Base-by-base conservation (phyloP, 53 echinoderm and acorn worm genomes). In the Hippasteria phrygiana region DNA sequence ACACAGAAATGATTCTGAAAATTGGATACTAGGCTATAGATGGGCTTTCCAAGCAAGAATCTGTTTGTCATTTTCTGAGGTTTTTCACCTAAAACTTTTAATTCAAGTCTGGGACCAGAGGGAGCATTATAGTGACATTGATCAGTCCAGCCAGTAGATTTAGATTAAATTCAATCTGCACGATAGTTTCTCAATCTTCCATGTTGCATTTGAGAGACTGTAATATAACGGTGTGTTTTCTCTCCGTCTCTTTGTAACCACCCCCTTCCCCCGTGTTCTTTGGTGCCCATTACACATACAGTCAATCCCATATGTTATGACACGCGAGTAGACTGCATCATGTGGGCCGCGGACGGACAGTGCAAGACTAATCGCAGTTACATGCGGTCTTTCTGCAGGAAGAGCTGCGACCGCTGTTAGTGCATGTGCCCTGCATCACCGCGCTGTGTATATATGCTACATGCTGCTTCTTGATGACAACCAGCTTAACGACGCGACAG, bases 301-400 rank as follows among this genome's bases (percentile, higher is more conserved):
- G 94, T 88, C 72, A 90, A 94, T 62, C 94, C 94, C 4, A 69
- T 90, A 81, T 96, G 96, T 75, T 92, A 74, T 47, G 96, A 96
- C 81, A 91, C 90, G 47, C 90, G 92, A 73, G 90, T 82, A 38
- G 80, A 79, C 36, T 96, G 96, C 38, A 37, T 74, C 12, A 88
- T 88, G 12, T 96, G 96, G 96, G 92, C 96, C 20, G 50, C 41
- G 0, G 88, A 75, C 34, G 96, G 94, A 16, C 88, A 93, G 37
- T 96, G 96, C 64, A 87, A 89, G 35, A 75, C 82, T 33, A 96
- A 96, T 43, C 62, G 51, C 10, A 70, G 86, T 18, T 96, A 96
- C 82, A 96, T 96, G 96, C 55, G 46, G 39, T 55, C 84, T 13
- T 73, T 80, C 62, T 96, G 96, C 75, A 91, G 73, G 59, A 71